Base-by-base conservation (phyloP, 2,797 vertebrate species). In the Neosilurus hyrtlii region DNA sequence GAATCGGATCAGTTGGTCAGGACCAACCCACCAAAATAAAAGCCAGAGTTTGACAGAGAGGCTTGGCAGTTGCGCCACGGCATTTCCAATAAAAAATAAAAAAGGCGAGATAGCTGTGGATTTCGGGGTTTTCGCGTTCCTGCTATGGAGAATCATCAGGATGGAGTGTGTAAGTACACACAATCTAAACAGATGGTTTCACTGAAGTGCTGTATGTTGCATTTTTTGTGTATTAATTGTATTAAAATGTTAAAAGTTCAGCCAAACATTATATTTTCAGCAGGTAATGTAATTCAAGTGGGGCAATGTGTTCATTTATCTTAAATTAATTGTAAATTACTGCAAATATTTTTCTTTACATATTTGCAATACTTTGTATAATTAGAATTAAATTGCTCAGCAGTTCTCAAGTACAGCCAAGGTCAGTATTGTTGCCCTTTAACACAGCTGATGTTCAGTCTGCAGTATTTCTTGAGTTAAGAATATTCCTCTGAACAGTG, bases 131-230 rank as follows among this genome's bases (percentile, higher is more conserved):
- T 63, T 43, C 35, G 37, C 20, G 20, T 76, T 35, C n/a, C 57
- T 43, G 10, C 54, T 22, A 71, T 84, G 65, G 73, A 82, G 65
- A 75, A 65, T 10, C 30, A 63, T 16, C 83, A 78, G 52, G 59
- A 87, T 87, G 87, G 83, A 65, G 51, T 82, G 22, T 79, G 87
- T 87, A 88, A 88, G 86, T 88, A 71, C 52, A 67, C 18, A 63
- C 14, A 43, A 43, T 43, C 43, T 43, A 43, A 43, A 43, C 43
- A 43, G 43, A 43, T 43, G 43, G 43, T 43, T 43, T 43, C 43
- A 43, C 8, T 43, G 43, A 43, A 43, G 43, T 43, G 43, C 43
- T 43, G 43, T 43, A 43, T 43, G 43, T 43, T 43, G 43, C 43
- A 43, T 43, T 43, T 5, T 43, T 43, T 30, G 30, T 30, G 30